phyloP scores from a whole-genome alignment of 2,888 invertebrate genomes.

The Prosopocoilus inquinatus region DNA sequence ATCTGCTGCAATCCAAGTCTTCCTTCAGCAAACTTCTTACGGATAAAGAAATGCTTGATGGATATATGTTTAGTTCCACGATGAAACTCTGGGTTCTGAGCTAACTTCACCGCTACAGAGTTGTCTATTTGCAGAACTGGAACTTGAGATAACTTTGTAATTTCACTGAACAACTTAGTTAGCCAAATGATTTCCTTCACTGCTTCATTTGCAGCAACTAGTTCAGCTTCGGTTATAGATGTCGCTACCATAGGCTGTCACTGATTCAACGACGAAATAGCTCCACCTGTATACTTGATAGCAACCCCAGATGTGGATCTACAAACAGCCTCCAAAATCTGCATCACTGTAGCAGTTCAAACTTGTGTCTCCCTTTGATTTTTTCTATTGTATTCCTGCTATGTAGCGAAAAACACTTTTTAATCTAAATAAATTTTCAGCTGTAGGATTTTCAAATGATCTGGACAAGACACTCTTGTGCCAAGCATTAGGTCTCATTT shows the following conservation, averaged over 20 bases:
- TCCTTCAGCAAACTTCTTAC: constrained; percentile 33
- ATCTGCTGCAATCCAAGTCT: constrained; percentile 28
- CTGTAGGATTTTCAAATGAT: no score
- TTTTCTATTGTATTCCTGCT: background rate
- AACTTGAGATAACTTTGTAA: constrained; percentile 25
- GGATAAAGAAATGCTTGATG: constrained; percentile 35
- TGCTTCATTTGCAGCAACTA: constrained; percentile 33
- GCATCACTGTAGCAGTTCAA: background rate
- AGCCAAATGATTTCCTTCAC: constrained; percentile 36
- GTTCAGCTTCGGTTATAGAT: constrained; percentile 28
- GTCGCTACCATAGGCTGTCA: background rate
- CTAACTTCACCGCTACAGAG: constrained; percentile 32
- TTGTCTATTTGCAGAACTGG: constrained; percentile 35
- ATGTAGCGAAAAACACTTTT: no score
- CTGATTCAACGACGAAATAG: background rate
- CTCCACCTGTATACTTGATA: background rate
- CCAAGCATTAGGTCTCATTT: no score
- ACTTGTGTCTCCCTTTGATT: background rate
- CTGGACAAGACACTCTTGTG: no score
- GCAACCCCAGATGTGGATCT: no score
- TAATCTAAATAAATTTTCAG: no score
- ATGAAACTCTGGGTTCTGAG: constrained; percentile 39
- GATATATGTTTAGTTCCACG: constrained; percentile 35
- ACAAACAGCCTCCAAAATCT: background rate
- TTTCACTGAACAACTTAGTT: constrained; percentile 31